phyloP scores from a whole-genome alignment of 2,797 vertebrate species.

The Simalia tracyae region DNA sequence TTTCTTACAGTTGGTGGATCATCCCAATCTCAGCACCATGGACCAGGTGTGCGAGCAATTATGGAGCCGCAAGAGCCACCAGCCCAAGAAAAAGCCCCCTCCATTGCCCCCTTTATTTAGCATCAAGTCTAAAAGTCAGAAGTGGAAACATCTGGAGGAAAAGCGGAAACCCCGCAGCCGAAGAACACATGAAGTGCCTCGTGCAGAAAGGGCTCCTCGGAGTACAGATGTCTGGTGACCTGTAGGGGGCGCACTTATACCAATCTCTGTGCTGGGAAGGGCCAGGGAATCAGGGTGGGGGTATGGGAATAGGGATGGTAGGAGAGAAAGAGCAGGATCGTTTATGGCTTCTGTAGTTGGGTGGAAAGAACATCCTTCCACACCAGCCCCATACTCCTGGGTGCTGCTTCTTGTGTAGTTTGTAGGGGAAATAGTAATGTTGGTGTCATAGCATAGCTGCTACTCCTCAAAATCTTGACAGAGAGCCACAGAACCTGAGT shows the following conservation, averaged over 20 bases:
- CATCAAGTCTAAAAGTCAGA: constrained; percentile 74
- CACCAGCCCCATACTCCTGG: constrained; percentile 24
- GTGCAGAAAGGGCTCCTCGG: constrained; percentile 84
- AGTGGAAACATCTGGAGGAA: constrained; percentile 83
- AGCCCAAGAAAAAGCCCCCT: constrained; percentile 54
- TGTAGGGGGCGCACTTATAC: constrained; percentile 6
- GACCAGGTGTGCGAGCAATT: constrained; percentile 88
- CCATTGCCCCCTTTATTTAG: constrained; percentile 52
- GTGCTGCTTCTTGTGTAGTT: constrained; percentile 13
- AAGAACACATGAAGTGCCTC: constrained; percentile 83
- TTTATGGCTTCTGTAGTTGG: background rate
- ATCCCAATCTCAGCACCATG: constrained; percentile 81
- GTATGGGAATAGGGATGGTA: background rate
- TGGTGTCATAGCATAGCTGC: background rate
- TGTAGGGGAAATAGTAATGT: background rate
- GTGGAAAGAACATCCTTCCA: constrained; percentile 7
- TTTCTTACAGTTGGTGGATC: constrained; percentile 95
- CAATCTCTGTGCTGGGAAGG: constrained; percentile 33
- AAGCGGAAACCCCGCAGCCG: constrained; percentile 85
- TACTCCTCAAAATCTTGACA: background rate
- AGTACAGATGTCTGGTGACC: constrained; percentile 78
- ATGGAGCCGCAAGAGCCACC: constrained; percentile 80
- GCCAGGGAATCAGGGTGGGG: constrained; percentile 3
- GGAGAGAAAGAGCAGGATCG: constrained; percentile 13
- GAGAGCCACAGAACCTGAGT: background rate